These are phyloP conservation scores for Unio delphinus DNA, from an alignment of 2,888 invertebrate genomes.

Conservation along the genomic window DNA sequence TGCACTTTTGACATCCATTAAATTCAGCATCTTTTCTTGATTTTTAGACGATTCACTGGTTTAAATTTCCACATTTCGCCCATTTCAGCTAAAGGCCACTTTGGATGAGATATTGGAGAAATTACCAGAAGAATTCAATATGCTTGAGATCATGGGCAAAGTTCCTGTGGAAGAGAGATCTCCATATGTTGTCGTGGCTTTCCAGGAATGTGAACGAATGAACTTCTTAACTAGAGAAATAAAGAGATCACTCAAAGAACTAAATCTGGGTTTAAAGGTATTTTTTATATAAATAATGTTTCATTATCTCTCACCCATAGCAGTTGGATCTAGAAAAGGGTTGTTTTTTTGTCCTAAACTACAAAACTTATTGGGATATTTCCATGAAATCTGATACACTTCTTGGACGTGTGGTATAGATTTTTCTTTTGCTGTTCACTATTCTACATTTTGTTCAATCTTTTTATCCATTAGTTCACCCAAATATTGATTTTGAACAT, in stretches of 20 bases:
- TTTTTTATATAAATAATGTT: neutral
- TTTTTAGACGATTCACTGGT: neutral
- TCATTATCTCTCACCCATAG: neutral
- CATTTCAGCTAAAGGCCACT: slow-evolving; percentile 86
- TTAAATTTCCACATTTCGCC: neutral
- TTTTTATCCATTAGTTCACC: too few relatives aligned
- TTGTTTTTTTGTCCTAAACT: too few relatives aligned
- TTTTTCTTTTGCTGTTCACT: too few relatives aligned
- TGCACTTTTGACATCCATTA: too few relatives aligned
- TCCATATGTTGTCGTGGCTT: slow-evolving; percentile 90
- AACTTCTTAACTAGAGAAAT: slow-evolving; percentile 92
- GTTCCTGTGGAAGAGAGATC: slow-evolving; percentile 88
- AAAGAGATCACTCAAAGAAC: slow-evolving; percentile 88
- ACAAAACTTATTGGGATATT: too few relatives aligned
- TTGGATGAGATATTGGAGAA: slow-evolving; percentile 95
- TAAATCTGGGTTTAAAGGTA: slow-evolving; percentile 92
- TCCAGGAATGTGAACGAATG: slow-evolving; percentile 94
- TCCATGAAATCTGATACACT: too few relatives aligned
- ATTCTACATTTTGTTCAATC: too few relatives aligned
- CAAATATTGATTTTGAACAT: too few relatives aligned
- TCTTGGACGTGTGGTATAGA: too few relatives aligned
- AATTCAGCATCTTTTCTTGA: too few relatives aligned
- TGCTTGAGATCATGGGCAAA: slow-evolving; percentile 94
- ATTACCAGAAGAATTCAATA: slow-evolving; percentile 95
- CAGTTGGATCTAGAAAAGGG: too few relatives aligned